These are phyloP conservation scores for Tetrao urogallus DNA, from an alignment of 2,113 vertebrate genomes.

Conservation along the genomic window DNA sequence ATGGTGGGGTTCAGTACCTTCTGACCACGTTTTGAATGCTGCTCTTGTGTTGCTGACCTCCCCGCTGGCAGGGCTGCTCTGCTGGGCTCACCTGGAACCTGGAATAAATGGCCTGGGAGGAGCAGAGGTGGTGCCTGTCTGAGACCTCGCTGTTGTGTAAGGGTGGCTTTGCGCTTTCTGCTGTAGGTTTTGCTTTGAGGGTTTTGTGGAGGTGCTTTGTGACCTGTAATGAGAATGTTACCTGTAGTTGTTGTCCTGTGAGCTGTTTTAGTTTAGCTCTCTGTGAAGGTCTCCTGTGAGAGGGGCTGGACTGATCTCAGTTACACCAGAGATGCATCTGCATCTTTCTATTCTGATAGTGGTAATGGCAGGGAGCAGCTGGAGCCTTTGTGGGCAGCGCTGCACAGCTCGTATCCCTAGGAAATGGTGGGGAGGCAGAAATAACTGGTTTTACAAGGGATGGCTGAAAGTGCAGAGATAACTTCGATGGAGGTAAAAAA, in stretches of 20 bases:
- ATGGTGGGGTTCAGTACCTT: too few species aligned
- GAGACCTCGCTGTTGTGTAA: rapidly evolving
- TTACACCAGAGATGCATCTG: rapidly evolving
- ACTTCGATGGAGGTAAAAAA: background rate
- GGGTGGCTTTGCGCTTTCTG: background rate
- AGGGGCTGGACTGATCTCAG: background rate
- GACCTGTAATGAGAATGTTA: rapidly evolving
- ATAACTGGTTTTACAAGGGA: rapidly evolving
- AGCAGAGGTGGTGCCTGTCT: background rate
- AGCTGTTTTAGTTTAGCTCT: background rate
- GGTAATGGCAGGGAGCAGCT: background rate
- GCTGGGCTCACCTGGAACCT: background rate
- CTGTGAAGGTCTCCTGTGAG: background rate
- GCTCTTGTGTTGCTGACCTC: background rate
- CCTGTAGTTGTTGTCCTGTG: rapidly evolving
- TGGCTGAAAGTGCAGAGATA: background rate
- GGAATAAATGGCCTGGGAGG: background rate
- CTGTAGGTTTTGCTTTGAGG: background rate
- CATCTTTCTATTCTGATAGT: rapidly evolving
- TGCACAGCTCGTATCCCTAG: background rate
- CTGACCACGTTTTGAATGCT: rapidly evolving
- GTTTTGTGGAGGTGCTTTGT: background rate
- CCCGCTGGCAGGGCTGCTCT: background rate
- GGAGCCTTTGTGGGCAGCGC: background rate
- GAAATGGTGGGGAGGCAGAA: background rate